phyloP scores from a whole-genome alignment of 2,797 vertebrate genomes.

The Fringilla coelebs region DNA sequence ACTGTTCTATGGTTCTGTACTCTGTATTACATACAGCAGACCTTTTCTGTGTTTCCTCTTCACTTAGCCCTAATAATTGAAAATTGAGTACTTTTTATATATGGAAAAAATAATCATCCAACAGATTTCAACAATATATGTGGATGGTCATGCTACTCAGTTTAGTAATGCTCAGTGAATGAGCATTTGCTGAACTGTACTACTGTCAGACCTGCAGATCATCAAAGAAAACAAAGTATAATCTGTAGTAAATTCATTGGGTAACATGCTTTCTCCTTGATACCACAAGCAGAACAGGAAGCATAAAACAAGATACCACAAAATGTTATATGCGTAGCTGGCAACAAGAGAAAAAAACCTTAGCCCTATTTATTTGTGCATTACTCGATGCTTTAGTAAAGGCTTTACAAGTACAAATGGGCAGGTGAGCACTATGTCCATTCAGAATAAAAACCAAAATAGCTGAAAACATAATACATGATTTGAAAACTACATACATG shows the following conservation, averaged over 20 bases:
- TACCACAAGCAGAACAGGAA: not conserved
- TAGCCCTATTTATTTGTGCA: not conserved
- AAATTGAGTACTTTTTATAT: not conserved
- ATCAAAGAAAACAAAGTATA: not conserved
- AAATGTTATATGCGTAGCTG: not conserved
- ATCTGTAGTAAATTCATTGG: not conserved
- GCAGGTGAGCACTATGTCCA: not conserved
- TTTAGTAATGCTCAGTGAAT: no score
- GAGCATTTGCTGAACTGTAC: not conserved
- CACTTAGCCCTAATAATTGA: not conserved
- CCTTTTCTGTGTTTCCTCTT: not conserved
- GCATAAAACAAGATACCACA: not conserved
- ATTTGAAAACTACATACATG: not conserved
- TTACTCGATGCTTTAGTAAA: not conserved
- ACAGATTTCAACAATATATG: not conserved
- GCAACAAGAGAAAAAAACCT: not conserved
- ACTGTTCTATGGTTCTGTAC: not conserved
- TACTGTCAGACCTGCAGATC: not conserved
- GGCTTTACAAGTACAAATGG: not conserved
- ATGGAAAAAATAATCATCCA: not conserved
- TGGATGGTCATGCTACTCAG: not conserved
- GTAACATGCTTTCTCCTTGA: not conserved
- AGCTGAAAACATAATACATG: not conserved
- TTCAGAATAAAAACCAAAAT: not conserved
- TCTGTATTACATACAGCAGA: not conserved